phyloP scores from a whole-genome alignment of 2,113 vertebrate species.

The Mustelus asterias region DNA sequence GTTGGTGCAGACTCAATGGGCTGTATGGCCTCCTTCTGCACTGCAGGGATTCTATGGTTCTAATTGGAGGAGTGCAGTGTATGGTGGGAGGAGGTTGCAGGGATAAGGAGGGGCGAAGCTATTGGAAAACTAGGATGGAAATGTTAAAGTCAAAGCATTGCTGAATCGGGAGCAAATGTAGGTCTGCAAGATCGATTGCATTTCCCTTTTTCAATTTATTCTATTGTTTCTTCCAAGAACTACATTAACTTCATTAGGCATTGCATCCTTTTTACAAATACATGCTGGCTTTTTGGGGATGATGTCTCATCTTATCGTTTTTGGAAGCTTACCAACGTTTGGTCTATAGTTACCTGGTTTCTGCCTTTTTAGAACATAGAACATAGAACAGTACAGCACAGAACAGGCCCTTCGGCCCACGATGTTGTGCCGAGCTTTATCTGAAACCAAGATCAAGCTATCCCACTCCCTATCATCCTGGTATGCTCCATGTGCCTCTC shows the following conservation, averaged over 20 bases:
- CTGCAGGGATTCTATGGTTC: too few species aligned
- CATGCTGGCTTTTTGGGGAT: neutral
- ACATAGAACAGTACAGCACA: too few species aligned
- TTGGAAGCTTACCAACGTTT: neutral
- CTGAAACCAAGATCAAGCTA: too few species aligned
- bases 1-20: too few species aligned
- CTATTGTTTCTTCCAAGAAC: neutral
- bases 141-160: neutral
- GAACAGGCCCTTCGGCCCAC: too few species aligned
- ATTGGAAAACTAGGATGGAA: neutral
- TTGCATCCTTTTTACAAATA: neutral
- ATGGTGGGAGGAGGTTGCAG: neutral
- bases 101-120: neutral
- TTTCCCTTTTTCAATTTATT: neutral
- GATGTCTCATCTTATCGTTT: neutral
- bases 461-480: too few species aligned
- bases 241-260: neutral
- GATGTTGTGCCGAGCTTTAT: too few species aligned
- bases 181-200: neutral
- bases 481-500: too few species aligned
- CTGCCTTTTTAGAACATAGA: neutral
- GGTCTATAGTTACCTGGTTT: neutral
- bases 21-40: too few species aligned
- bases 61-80: too few species aligned
- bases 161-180: neutral